Base-by-base conservation (phyloP, 2,888 invertebrate species). In the Norana najaformis region DNA sequence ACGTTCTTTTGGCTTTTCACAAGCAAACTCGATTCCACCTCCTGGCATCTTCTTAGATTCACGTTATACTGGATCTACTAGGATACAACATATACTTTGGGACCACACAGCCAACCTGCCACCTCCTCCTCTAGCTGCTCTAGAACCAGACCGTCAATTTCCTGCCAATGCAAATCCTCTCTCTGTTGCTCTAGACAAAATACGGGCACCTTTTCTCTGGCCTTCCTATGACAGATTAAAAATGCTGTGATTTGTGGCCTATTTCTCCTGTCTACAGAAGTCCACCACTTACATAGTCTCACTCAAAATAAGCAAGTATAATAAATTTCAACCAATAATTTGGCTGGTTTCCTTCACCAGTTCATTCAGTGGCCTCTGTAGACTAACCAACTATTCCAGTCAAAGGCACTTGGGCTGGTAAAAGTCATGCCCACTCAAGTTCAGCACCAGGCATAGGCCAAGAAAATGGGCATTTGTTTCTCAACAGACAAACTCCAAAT, bases 21-120 rank as follows among this genome's bases (percentile, higher is more conserved):
- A 91, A 3, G 90, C 89, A 53, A 91, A 91, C 88, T 91, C 91
- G 23, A 91, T 47, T 39, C 89, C 91, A 88, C 91, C 91, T 47
- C 91, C 91, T 37, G 91, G 90, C 91, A 91, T 91, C 69, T 83
- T 90, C 35, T 83, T 39, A 82, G 88, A 88, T 88, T 53, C 38
- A 89, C 36, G 30, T n/a, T 34, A 23, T 90, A 34, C 69, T n/a
- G 0, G n/a, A n/a, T n/a, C 23, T 20, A 23, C 23, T 47, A 23
- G 47, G 23, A 69, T 69, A 69, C n/a, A 47, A 47, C 47, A 23
- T 47, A 47, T 47, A 47, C 41, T 47, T 23, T 47, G 47, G 3
- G 47, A 47, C 47, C 47, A 47, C 47, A 47, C 47, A 23, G 47
- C 47, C n/a, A n/a, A 13, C n/a, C 8, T n/a, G 30, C 30, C 69